Percentiles rank a stretch among this genome's conserved stretches.
Conservation (phyloP, 1,140 invertebrate species). For the Pseudobourletiella spinata region DNA sequence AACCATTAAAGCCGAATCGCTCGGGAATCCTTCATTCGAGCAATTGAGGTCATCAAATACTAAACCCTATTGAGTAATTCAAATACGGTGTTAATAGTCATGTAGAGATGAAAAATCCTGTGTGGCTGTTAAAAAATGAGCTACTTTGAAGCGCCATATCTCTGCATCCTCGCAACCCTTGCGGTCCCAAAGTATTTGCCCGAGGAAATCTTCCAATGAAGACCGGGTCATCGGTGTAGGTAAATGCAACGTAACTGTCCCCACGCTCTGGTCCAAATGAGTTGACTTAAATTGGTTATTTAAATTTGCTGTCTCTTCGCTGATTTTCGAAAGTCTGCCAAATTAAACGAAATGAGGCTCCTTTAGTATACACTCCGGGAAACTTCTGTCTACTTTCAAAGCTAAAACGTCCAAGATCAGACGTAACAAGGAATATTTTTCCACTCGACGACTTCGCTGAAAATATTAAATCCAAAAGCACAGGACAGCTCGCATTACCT, state of each 20-base stretch:
- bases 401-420: too few species aligned
- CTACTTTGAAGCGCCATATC: constrained; percentile 25
- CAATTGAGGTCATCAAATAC: constrained; percentile 3
- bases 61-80: neutral
- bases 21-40: neutral
- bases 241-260: constrained; percentile 29
- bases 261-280: constrained; percentile 29
- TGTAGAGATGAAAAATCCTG: neutral
- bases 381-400: too few species aligned
- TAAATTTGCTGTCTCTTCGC: constrained; percentile 3
- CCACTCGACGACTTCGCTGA: too few species aligned
- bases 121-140: neutral
- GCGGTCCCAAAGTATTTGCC: constrained; percentile 34
- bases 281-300: constrained; percentile 14
- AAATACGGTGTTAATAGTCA: neutral
- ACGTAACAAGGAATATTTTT: neutral
- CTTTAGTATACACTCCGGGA: too few species aligned
- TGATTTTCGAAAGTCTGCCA: constrained; percentile 11
- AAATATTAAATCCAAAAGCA: neutral
- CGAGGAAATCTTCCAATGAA: constrained; percentile 28
- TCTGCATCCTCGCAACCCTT: constrained; percentile 10
- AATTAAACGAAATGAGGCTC: too few species aligned
- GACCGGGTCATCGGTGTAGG: constrained; percentile 14
- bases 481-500: constrained; percentile 10
- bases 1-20: constrained; percentile 28